These are phyloP conservation scores for Periophthalmodon schlosseri DNA, from an alignment of 2,113 vertebrate genomes.

Conservation along the genomic window DNA sequence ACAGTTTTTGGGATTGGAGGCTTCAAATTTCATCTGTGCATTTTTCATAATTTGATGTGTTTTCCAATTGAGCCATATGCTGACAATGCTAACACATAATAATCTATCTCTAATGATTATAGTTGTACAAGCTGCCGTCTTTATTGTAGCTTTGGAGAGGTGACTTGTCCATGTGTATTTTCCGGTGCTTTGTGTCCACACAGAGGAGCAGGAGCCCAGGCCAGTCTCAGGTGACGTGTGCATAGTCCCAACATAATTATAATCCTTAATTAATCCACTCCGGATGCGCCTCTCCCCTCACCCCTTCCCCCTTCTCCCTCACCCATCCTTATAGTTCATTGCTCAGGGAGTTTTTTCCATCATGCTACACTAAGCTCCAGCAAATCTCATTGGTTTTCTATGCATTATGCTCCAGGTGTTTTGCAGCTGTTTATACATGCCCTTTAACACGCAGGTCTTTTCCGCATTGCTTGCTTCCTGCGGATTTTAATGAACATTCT, in stretches of 20 bases:
- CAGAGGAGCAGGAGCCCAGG: constrained; percentile 53
- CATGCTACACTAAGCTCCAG: constrained; percentile 32
- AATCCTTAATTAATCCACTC: constrained; percentile 78
- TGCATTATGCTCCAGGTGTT: constrained; percentile 58
- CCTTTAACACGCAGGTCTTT: constrained; percentile 48
- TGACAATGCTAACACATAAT: no score
- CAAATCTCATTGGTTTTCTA: constrained; percentile 53
- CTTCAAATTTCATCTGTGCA: no score
- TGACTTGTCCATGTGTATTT: constrained; percentile 54
- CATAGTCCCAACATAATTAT: constrained; percentile 74
- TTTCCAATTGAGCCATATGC: no score
- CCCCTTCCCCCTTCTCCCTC: background rate
- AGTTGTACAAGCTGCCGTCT: constrained; percentile 38
- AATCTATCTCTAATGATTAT: constrained; percentile 11
- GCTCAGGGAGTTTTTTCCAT: constrained; percentile 64
- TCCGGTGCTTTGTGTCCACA: constrained; percentile 57
- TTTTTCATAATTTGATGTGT: no score
- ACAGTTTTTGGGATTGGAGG: no score
- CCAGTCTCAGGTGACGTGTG: constrained; percentile 69
- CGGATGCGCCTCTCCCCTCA: constrained; percentile 45
- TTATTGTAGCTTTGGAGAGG: constrained; percentile 39
- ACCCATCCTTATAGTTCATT: constrained; percentile 42
- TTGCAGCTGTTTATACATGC: constrained; percentile 66
- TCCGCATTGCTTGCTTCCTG: constrained; percentile 28
- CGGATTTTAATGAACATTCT: background rate